Evolutionary conservation across 2,797 vertebrate species (phyloP), one percentile per base, ranked within the genome.

Genomic region (Pseudochromis fuscus): DNA sequence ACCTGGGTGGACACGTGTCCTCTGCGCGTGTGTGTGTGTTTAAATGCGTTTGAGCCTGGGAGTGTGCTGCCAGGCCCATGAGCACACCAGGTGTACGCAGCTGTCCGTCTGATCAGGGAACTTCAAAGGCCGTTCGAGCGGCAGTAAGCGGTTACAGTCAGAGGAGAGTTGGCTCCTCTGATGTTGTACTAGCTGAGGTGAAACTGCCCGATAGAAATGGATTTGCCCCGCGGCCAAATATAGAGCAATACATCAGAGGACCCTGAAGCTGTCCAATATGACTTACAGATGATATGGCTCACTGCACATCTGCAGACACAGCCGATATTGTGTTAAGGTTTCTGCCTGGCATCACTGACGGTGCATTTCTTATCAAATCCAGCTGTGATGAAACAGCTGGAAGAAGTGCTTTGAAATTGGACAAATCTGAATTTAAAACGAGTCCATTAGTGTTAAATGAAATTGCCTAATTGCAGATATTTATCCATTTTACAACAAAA

Each of bases 51-150:
- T 58, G 64, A 33, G 38, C 44, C 45, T 51, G 62, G 33, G 31
- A 45, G 69, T 30, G 42, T 45, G 40, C 37, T 48, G 50, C 28
- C 48, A 27, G 59, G 65, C 35, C 18, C 24, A 33, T 7, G 42
- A 15, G 71, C 30, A 67, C 53, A 60, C 83, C 87, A 84, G 86
- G 87, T 91, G 86, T 80, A 40, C 3, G 62, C 88, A 88, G 87
- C 86, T 90, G 88, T 84, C 81, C 5, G 1, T 68, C 80, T 77
- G 83, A 75, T 70, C 37, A 13, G 45, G 53, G 7, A 24, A 62
- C 77, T 81, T 90, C 80, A 90, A 88, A 62, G 59, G 19, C 21
- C 4, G 6, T 25, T 31, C 24, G 52, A 80, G 51, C 50, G 25
- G 73, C 65, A 51, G 33, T 63, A 51, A 75, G 63, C 23, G 38